Evolutionary conservation across 2,888 invertebrate species (phyloP).

Genomic region (Stenodema calcarata): DNA sequence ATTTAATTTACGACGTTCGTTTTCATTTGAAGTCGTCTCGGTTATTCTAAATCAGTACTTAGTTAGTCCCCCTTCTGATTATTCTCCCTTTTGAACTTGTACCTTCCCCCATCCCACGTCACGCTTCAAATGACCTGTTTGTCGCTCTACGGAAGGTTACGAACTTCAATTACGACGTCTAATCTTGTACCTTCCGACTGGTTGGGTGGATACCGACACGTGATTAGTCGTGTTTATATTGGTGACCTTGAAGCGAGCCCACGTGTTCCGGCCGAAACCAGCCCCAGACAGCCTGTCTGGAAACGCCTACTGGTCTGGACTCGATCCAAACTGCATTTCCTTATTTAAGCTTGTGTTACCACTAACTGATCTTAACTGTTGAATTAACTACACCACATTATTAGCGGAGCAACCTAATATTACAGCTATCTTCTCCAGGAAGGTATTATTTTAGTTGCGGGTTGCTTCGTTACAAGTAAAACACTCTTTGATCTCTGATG

Average conservation of each 20-base stretch:
- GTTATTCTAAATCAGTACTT: neutral
- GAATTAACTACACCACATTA: too few species aligned
- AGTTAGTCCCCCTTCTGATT: neutral
- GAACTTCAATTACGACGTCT: neutral
- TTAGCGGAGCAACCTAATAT: too few species aligned
- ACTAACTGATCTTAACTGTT: too few species aligned
- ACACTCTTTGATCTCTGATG: too few species aligned
- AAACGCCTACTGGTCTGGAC: neutral
- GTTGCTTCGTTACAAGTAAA: too few species aligned
- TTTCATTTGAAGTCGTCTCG: neutral
- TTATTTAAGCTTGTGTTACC: neutral
- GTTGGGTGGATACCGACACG: neutral
- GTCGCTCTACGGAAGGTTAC: neutral
- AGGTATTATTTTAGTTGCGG: too few species aligned
- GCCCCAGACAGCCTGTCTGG: conserved; percentile 18
- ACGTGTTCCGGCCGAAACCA: neutral
- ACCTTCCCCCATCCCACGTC: neutral
- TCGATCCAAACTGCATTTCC: neutral
- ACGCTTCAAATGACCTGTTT: neutral
- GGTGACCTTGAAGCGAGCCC: neutral
- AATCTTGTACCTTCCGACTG: neutral
- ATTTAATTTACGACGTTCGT: neutral
- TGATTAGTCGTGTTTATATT: neutral
- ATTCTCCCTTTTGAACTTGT: neutral
- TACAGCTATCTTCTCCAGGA: too few species aligned